These are phyloP conservation scores for Oriolus oriolus DNA, from an alignment of 2,113 vertebrate species.

Conservation along the genomic window DNA sequence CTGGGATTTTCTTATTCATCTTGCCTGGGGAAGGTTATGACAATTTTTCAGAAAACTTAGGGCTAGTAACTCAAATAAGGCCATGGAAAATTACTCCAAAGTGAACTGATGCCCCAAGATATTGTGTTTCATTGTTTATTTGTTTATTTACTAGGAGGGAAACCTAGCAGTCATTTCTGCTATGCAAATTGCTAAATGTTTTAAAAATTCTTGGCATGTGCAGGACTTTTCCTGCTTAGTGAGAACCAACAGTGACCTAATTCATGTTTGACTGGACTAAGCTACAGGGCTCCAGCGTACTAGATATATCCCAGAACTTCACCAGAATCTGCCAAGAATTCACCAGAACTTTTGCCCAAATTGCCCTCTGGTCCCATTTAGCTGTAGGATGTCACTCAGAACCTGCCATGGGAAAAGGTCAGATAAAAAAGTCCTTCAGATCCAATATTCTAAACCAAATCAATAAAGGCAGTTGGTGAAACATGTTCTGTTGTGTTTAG, in stretches of 20 bases:
- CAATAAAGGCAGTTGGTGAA: not conserved
- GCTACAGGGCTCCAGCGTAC: not conserved
- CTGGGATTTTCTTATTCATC: not conserved
- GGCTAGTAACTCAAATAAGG: not conserved
- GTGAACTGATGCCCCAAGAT: constrained; percentile 1
- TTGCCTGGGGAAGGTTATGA: not conserved
- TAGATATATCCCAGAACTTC: not conserved
- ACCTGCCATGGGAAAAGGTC: not conserved
- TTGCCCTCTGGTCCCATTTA: not conserved
- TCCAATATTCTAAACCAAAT: not conserved
- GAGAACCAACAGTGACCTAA: not conserved
- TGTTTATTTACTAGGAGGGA: constrained; percentile 45
- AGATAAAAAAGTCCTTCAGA: not conserved
- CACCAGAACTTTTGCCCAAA: not conserved
- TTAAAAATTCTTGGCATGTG: constrained; percentile 24
- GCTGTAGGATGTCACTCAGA: not conserved
- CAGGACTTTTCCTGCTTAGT: constrained; percentile 28
- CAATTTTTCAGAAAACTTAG: not conserved
- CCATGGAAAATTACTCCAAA: constrained; percentile 24
- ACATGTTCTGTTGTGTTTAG: not conserved
- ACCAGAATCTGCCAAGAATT: not conserved
- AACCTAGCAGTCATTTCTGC: constrained; percentile 32
- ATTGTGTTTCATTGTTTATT: constrained; percentile 52
- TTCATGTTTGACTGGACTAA: not conserved
- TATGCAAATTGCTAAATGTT: constrained; percentile 19